A percentile compares a stretch with the other conserved stretches of the same genome.
Conservation (phyloP, 2,797 vertebrate genomes). For the Oryzias dopingdopingensis region DNA sequence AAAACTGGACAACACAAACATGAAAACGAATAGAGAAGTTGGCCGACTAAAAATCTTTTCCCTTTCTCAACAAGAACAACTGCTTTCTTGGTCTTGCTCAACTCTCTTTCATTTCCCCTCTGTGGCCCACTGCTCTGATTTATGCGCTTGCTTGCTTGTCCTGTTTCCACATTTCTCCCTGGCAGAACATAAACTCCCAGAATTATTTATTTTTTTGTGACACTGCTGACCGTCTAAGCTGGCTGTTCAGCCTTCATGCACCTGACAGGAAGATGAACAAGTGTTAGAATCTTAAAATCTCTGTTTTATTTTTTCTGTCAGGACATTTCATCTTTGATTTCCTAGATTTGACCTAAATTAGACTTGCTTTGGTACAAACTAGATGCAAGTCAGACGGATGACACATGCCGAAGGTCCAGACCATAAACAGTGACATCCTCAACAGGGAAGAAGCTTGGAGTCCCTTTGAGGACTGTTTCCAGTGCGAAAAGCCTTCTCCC, state of each 20-base stretch:
- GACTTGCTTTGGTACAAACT: conserved; percentile 24
- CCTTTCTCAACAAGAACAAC: conserved; percentile 16
- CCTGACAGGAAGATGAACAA: conserved; percentile 36
- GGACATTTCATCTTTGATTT: conserved; percentile 33
- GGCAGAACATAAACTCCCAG: conserved; percentile 18
- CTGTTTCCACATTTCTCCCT: conserved; percentile 43
- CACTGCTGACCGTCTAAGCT: conserved; percentile 6
- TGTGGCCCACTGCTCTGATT: conserved; percentile 51
- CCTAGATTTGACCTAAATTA: conserved; percentile 45
- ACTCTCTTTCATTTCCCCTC: conserved; percentile 28
- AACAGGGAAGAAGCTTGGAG: conserved; percentile 9
- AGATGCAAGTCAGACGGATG: conserved; percentile 27
- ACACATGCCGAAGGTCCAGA: conserved; percentile 46
- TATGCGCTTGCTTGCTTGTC: conserved; percentile 38
- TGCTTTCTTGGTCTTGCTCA: conserved; percentile 11
- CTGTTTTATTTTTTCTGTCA: conserved; percentile 10
- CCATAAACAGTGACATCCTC: conserved; percentile 43
- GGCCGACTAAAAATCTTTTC: conserved; percentile 6
- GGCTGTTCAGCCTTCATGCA: conserved; percentile 8
- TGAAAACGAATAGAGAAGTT: background rate
- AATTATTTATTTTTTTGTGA: conserved; percentile 10
- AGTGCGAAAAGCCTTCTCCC: conserved; percentile 6
- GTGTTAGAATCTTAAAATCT: conserved; percentile 50
- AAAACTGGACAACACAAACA: background rate
- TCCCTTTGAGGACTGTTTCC: conserved; percentile 32